A percentile compares a stretch with the other conserved stretches of the same genome.
Evolutionary conservation across 1,140 invertebrate species (phyloP).

Genomic region (Drosophila eugracilis): DNA sequence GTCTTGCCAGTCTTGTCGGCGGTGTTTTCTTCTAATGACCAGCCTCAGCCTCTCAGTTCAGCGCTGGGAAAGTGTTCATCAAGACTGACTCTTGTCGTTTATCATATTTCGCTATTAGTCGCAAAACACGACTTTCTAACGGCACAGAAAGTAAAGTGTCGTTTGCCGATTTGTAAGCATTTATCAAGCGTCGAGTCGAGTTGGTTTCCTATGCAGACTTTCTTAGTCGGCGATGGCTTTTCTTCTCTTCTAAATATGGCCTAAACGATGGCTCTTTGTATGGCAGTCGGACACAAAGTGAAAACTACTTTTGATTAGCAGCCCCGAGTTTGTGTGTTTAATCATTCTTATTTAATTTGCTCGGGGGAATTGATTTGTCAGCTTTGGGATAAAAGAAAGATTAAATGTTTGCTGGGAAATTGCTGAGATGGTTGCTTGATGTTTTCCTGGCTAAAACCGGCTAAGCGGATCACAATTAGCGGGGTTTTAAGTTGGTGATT

Average conservation of each 20-base stretch:
- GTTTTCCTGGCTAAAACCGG: slow-evolving; percentile 32
- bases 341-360: slow-evolving; percentile 44
- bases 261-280: slow-evolving; percentile 44
- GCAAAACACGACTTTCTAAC: slow-evolving; percentile 67
- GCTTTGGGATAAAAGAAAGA: slow-evolving; percentile 20
- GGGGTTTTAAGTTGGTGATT: slow-evolving; percentile 2
- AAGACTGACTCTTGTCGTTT: slow-evolving; percentile 53
- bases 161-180: slow-evolving; percentile 59
- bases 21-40: slow-evolving; percentile 65
- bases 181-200: slow-evolving; percentile 46
- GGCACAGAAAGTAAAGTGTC: slow-evolving; percentile 65
- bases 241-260: slow-evolving; percentile 53
- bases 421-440: slow-evolving; percentile 13
- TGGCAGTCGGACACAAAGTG: slow-evolving; percentile 36
- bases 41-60: slow-evolving; percentile 18
- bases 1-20: slow-evolving; percentile 29
- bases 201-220: slow-evolving; percentile 7
- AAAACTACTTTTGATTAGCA: slow-evolving; percentile 13
- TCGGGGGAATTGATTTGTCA: slow-evolving; percentile 43
- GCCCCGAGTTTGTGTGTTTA: too few relatives aligned
- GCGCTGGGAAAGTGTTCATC: slow-evolving; percentile 64
- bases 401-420: slow-evolving; percentile 21
- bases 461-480: slow-evolving; percentile 30
- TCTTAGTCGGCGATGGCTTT: slow-evolving; percentile 27
- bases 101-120: slow-evolving; percentile 69